Percentiles rank a stretch among this genome's conserved stretches.
These are phyloP conservation scores for Nycticorax nycticorax DNA, from an alignment of 2,113 vertebrate species.

Conservation along the genomic window DNA sequence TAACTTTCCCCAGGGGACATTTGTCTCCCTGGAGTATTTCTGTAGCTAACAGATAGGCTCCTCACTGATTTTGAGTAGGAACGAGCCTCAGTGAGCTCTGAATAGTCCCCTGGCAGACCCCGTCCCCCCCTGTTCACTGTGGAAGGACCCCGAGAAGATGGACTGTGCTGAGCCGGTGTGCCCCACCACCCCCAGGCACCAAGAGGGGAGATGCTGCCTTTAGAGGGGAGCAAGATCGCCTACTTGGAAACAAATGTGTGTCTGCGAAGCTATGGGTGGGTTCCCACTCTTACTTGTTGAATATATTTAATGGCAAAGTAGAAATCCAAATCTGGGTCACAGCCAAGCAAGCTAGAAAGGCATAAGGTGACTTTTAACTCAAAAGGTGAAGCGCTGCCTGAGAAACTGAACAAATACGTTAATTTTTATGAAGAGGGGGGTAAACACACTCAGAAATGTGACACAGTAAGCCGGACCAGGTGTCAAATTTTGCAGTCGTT, in stretches of 20 bases:
- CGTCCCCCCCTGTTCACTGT: background rate
- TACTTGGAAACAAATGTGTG: background rate
- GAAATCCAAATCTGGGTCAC: background rate
- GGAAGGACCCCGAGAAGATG: background rate
- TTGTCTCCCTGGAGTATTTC: background rate
- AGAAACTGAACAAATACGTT: background rate
- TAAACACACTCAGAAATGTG: background rate
- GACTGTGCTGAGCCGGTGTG: background rate
- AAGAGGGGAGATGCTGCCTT: background rate
- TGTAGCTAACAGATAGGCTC: background rate
- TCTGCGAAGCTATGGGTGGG: background rate
- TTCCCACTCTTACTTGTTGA: background rate
- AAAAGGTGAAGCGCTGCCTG: background rate
- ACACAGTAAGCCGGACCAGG: background rate
- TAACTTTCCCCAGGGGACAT: background rate
- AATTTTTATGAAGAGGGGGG: background rate
- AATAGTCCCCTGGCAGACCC: background rate
- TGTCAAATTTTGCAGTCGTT: background rate
- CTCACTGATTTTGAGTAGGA: background rate
- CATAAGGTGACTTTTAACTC: constrained; percentile 22
- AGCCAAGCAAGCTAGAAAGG: background rate
- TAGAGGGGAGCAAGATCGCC: background rate
- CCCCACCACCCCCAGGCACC: background rate
- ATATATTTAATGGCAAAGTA: background rate
- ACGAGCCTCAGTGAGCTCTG: background rate